Conservation (phyloP, 2,797 vertebrate species). For the Bufotes viridis region DNA sequence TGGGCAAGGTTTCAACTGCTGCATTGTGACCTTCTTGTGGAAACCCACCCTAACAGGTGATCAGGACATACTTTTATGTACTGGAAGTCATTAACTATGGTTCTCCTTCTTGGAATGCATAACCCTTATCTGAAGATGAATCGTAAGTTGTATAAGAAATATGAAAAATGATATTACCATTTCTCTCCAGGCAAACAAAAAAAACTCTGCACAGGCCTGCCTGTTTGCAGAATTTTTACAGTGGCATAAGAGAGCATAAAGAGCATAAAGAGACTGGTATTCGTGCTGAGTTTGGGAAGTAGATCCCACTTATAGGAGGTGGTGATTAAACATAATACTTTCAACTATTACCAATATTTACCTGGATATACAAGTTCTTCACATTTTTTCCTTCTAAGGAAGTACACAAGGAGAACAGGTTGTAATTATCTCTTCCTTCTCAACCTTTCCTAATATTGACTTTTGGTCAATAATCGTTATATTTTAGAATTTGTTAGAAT, state of each 20-base stretch:
- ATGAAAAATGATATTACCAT: background rate
- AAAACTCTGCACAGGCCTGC: background rate
- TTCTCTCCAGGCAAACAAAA: background rate
- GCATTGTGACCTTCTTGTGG: no score
- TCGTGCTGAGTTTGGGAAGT: background rate
- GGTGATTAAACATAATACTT: conserved; percentile 15
- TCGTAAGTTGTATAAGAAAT: background rate
- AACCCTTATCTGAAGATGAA: background rate
- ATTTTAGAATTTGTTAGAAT: background rate
- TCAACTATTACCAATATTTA: conserved; percentile 10
- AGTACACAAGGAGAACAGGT: background rate
- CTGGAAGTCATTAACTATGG: no score
- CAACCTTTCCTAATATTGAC: conserved; percentile 6
- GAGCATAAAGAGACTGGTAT: background rate
- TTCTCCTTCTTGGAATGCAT: no score
- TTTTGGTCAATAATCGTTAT: conserved; percentile 1
- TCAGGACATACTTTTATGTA: no score
- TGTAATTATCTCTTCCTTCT: conserved; percentile 23
- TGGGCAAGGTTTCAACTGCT: no score
- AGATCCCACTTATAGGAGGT: background rate
- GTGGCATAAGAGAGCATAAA: background rate
- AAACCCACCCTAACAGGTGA: no score
- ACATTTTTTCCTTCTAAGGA: conserved; percentile 23
- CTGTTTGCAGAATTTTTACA: background rate
- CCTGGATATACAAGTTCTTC: conserved; percentile 10